phyloP scores from a whole-genome alignment of 2,113 vertebrate species.

The Cyanoderma ruficeps region DNA sequence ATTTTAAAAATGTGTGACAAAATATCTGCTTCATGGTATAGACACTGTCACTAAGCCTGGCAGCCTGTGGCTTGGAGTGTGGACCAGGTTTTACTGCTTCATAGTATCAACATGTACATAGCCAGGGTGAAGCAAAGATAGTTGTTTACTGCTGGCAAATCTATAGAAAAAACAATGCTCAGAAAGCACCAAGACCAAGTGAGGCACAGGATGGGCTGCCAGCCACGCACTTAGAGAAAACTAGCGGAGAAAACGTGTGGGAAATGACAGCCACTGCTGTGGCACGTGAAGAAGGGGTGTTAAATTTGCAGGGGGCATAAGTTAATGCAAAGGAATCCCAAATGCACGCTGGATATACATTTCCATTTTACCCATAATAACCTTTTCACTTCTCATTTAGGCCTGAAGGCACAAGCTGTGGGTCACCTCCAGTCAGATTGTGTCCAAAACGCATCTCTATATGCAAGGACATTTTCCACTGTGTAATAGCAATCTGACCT shows the following conservation, averaged over 20 bases:
- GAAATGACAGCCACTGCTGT: neutral
- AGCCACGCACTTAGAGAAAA: fast-evolving
- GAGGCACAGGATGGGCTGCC: neutral
- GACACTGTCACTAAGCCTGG: neutral
- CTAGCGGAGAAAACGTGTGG: neutral
- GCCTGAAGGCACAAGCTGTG: neutral
- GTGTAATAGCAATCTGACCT: neutral
- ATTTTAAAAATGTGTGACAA: neutral
- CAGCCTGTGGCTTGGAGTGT: neutral
- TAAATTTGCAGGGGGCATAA: neutral
- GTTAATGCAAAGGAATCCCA: neutral
- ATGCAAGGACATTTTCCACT: neutral
- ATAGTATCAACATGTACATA: fast-evolving
- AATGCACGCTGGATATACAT: neutral
- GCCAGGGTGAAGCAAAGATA: neutral
- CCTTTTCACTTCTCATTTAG: neutral
- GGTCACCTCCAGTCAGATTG: neutral
- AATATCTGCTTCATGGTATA: neutral
- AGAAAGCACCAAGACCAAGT: neutral
- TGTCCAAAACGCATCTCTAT: neutral
- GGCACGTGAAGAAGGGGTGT: neutral
- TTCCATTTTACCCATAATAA: neutral
- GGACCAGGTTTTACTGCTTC: neutral
- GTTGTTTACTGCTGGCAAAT: neutral
- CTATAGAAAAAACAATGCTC: neutral